Base-by-base conservation (phyloP, 35 echinoderm and acorn worm species). In the Nesometra sesokonis region DNA sequence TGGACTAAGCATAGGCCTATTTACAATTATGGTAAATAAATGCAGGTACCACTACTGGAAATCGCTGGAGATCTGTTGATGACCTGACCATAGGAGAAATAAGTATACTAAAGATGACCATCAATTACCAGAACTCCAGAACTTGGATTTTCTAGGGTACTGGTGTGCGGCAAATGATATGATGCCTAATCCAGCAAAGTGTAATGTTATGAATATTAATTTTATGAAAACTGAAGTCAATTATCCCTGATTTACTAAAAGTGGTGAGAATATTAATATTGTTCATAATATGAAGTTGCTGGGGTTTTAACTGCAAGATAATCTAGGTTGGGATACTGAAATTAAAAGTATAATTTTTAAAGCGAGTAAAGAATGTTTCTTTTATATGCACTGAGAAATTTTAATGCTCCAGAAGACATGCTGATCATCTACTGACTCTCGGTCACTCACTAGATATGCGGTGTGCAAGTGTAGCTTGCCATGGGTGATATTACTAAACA, bases 1-100 rank as follows among this genome's bases (percentile, higher is more conserved):
- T 17, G 80, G n/a, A 17, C 80, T 19, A 34, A 35, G n/a, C n/a
- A n/a, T n/a, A n/a, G n/a, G n/a, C 35, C 19, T 82, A 32, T 82
- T 82, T 82, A 82, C 80, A 34, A 32, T 82, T 32, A 82, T 82
- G 80, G 80, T 82, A 32, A 82, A 82, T 82, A n/a, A 32, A 82
- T 35, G 80, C 80, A 17, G 80, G 15, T 17, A 21, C 32, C 17
- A 82, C 80, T 3, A 82, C 80, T 82, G 19, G 15, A 21, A 35
- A 82, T 82, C 80, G 80, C 17, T 82, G 80, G 80, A 82, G 33
- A 82, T 79, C 5, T 79, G 77, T 79, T 79, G 77, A 79, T 82
- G 80, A 82, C 33, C 32, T 82, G 31, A 82, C 80, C 80, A 4
- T 82, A 35, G 80, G 31, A 34, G 80, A 82, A 34, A 34, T 82